Percentiles rank a stretch among this genome's conserved stretches.
Evolutionary conservation across 2,888 invertebrate genomes (phyloP).

Genomic region (Epiblema foenella): DNA sequence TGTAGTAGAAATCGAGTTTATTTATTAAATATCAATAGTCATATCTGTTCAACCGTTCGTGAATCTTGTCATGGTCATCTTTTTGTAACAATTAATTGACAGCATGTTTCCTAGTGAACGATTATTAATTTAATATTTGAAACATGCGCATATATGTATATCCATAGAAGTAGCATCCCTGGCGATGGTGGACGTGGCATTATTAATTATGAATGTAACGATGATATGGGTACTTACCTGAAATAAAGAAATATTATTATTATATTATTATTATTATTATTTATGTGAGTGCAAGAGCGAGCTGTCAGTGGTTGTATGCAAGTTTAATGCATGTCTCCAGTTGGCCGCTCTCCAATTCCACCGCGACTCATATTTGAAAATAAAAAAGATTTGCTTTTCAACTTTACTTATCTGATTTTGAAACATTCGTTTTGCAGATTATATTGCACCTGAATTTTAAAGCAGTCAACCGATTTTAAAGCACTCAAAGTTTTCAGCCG

Average conservation of each 20-base stretch:
- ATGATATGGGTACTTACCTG: too few relatives aligned
- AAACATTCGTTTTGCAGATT: conserved; percentile 11
- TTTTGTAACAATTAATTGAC: too few relatives aligned
- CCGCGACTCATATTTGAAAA: conserved; percentile 44
- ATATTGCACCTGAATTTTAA: background rate
- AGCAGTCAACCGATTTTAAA: too few relatives aligned
- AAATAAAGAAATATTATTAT: too few relatives aligned
- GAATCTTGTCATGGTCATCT: too few relatives aligned
- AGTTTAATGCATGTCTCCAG: conserved; percentile 49
- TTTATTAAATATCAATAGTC: background rate
- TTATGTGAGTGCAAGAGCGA: conserved; percentile 47
- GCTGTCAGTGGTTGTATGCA: conserved; percentile 48
- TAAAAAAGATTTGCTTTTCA: conserved; percentile 26
- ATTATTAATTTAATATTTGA: background rate
- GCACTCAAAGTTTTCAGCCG: too few relatives aligned
- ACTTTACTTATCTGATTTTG: conserved; percentile 2
- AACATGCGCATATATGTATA: background rate
- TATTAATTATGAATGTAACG: too few relatives aligned
- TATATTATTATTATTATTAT: too few relatives aligned
- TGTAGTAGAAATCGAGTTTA: too few relatives aligned
- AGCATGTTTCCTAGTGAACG: too few relatives aligned
- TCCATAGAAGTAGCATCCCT: conserved; percentile 11
- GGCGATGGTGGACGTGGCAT: conserved; percentile 36
- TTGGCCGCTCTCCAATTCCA: conserved; percentile 47
- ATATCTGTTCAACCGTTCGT: too few relatives aligned